Conservation (phyloP, 2,888 invertebrate genomes). For the Torymus aiolomorphi region DNA sequence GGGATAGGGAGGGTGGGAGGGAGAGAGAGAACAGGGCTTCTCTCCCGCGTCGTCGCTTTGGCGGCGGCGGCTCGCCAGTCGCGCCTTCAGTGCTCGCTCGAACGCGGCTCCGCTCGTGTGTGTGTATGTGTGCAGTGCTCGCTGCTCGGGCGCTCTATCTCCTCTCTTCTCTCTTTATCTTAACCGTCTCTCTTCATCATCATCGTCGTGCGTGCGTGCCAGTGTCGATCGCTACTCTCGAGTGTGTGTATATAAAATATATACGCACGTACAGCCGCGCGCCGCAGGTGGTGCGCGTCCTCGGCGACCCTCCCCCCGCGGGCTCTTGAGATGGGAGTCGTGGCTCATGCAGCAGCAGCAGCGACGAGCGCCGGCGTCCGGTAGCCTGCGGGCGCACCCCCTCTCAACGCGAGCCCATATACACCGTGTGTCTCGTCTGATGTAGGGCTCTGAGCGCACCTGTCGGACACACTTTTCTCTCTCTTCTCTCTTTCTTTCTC, state of each 20-base stretch:
- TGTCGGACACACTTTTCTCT: slow-evolving; percentile 20
- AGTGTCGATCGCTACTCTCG: no score
- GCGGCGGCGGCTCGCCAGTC: slow-evolving; percentile 59
- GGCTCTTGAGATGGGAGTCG: no score
- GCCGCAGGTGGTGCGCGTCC: no score
- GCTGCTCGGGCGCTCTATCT: slow-evolving; percentile 6
- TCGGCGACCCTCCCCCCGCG: no score
- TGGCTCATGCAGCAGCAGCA: no score
- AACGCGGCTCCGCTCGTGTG: slow-evolving; percentile 67
- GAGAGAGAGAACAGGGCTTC: slow-evolving; percentile 52
- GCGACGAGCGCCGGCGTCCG: no score
- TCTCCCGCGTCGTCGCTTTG: slow-evolving; percentile 46
- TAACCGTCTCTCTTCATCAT: neutral
- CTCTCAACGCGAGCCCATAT: neutral
- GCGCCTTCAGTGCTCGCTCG: slow-evolving; percentile 72
- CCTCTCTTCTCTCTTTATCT: slow-evolving; percentile 8
- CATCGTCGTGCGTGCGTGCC: neutral
- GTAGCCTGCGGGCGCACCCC: neutral
- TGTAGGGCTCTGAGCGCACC: neutral
- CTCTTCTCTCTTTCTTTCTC: slow-evolving; percentile 10
- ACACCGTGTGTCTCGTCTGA: no score
- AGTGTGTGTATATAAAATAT: no score
- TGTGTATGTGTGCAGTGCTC: neutral
- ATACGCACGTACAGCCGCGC: no score
- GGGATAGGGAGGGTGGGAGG: slow-evolving; percentile 52